These are phyloP conservation scores for Lycaena phlaeas DNA, from an alignment of 2,888 invertebrate genomes.

Conservation along the genomic window DNA sequence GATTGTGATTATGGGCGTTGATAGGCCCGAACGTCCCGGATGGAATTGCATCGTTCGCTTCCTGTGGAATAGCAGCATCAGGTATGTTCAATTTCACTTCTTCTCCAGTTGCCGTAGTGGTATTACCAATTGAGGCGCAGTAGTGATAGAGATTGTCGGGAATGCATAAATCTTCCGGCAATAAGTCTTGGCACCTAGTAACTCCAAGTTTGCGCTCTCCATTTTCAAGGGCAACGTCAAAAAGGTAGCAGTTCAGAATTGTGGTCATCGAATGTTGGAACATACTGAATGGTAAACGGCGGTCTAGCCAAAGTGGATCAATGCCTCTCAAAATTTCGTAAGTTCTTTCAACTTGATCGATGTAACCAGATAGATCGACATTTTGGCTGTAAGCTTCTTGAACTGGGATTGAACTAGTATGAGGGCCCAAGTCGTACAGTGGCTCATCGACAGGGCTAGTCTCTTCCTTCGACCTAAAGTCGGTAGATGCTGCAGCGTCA, in stretches of 20 bases:
- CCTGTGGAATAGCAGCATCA: conserved; percentile 15
- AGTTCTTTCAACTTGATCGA: conserved; percentile 24
- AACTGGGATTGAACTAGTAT: too few relatives aligned
- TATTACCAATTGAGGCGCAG: conserved; percentile 15
- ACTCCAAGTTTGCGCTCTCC: conserved; percentile 14
- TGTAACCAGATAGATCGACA: conserved; percentile 20
- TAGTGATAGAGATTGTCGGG: background rate
- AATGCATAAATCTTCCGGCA: conserved; percentile 1
- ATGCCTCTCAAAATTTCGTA: too few relatives aligned
- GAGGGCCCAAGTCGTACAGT: conserved; percentile 23
- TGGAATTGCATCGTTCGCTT: conserved; percentile 11
- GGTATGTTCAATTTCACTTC: conserved; percentile 19
- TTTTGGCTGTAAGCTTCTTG: conserved; percentile 20
- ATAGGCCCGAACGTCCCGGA: conserved; percentile 10
- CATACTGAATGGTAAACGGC: too few relatives aligned
- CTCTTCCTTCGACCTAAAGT: conserved; percentile 19
- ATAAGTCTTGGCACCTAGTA: background rate
- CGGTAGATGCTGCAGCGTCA: conserved; percentile 14
- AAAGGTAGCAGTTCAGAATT: conserved; percentile 17
- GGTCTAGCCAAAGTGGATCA: too few relatives aligned
- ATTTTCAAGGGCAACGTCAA: conserved; percentile 18
- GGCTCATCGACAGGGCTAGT: conserved; percentile 24
- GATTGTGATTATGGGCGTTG: conserved; percentile 11
- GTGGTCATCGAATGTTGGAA: conserved; percentile 24
- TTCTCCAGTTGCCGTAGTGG: conserved; percentile 18